phyloP scores from a whole-genome alignment of 2,113 vertebrate genomes.

The Motacilla alba region DNA sequence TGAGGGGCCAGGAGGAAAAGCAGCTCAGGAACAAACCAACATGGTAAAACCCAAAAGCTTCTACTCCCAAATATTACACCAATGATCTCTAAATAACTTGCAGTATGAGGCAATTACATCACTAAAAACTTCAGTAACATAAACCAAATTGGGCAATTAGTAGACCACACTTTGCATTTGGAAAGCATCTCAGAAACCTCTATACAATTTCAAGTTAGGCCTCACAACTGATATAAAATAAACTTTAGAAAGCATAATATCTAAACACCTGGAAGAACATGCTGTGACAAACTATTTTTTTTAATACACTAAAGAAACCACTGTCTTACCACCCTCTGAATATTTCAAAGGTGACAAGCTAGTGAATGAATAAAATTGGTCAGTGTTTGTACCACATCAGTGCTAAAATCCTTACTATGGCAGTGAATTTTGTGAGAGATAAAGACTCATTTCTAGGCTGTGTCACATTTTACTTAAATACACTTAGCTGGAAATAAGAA shows the following conservation, averaged over 20 bases:
- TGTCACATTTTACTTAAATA: neutral
- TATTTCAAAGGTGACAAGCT: neutral
- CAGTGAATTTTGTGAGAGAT: neutral
- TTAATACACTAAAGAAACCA: neutral
- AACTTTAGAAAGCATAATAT: neutral
- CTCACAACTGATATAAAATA: neutral
- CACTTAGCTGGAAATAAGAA: neutral
- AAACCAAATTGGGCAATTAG: neutral
- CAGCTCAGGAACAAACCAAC: neutral
- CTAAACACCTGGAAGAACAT: neutral
- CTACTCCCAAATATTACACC: neutral
- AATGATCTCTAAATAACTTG: neutral
- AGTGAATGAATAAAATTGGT: neutral
- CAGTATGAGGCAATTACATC: neutral
- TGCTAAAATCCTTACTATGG: neutral
- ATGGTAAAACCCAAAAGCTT: accelerated
- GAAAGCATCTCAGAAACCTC: neutral
- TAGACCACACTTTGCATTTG: neutral
- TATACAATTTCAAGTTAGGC: neutral
- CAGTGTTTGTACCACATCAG: neutral
- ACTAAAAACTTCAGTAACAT: neutral
- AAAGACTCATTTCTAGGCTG: neutral
- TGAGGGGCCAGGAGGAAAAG: neutral
- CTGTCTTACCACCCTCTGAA: neutral
- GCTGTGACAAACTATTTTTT: neutral